Base-by-base conservation (phyloP, 1,140 invertebrate species). In the Rhopalosiphum padi region DNA sequence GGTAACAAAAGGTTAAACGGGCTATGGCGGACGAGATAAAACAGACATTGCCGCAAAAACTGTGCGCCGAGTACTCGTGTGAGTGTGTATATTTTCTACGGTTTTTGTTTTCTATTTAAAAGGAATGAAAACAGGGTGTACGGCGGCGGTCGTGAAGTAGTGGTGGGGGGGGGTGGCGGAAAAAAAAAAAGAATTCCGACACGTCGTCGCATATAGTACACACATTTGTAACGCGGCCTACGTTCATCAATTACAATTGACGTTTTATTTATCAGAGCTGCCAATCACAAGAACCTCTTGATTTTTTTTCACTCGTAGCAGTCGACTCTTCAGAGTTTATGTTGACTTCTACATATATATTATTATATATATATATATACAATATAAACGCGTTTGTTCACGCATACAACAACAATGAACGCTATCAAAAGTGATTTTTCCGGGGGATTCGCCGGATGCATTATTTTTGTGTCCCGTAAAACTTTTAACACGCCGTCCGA, bases 221-320 rank as follows among this genome's bases (percentile, higher is more conserved):
- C 48, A 41, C 68, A 83, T 91, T 91, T 91, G 68, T 91, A 83
- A 82, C 90, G 90, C 23, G 68, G 90, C 37, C 55, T 48, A 22
- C 90, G 68, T 91, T 91, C 90, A 91, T 91, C 90, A 82, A 91
- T 91, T 91, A 91, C 90, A 25, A 48, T 83, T 91, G 90, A 91
- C 90, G 68, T 91, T 91, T 91, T 91, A 91, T 91, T 91, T 91
- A 91, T 91, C 90, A 37, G 68, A 91, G 25, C 90, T 91, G 90
- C 68, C 90, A 91, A 91, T 91, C 55, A 91, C 68, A 46, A 23
- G 55, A 53, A 89, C 48, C 87, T 89, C 87, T 89, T 89, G 87
- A 89, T 89, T 89, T 89, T 89, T 89, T 55, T 37, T 25, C 87
- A 25, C 30, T 22, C 30, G 4, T 22, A 89, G 51, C 51, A 53